Base-by-base conservation (phyloP, 2,888 invertebrate genomes). In the Villa cingulata region DNA sequence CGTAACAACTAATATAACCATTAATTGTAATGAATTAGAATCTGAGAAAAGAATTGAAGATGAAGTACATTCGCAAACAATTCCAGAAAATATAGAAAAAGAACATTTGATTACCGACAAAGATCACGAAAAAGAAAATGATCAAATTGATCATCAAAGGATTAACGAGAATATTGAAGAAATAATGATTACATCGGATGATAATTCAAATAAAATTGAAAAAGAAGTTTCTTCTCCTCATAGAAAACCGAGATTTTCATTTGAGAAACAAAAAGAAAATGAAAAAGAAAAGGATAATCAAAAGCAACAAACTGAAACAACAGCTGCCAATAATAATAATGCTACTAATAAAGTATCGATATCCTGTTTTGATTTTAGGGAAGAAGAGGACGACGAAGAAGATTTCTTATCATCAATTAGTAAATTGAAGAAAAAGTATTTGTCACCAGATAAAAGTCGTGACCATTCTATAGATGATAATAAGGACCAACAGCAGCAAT, bases 351-450 rank as follows among this genome's bases (percentile, higher is more conserved):
- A 18, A 18, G 43, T 49, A 1, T 49, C 55, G 2, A 48, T 78
- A 45, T 81, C 83, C 0, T 86, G 86, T 62, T 87, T 86, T 61
- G 86, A 87, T 63, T 86, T 86, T 62, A 80, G 82, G 55, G 80
- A 80, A 44, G 83, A 85, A 44, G 83, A 85, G 52, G 83, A 84
- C 54, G 78, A 83, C 60, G 76, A 74, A 38, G 67, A 70, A 14
- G 66, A 49, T 10, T 51, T 56, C 6, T 43, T 58, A 19, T 56
- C 59, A 46, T 57, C 59, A 1, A 56, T 62, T 36, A 57, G 58
- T 16, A 60, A 60, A 47, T 58, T 61, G 29, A 62, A 62, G 46
- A 58, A 61, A 53, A 62, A 60, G 51, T 59, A 60, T 51, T 46
- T 58, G 37, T 60, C 59, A 16, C 48, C 56, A 10, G 61, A 62